A percentile compares a stretch with the other conserved stretches of the same genome.
Evolutionary conservation across 1,140 invertebrate species (phyloP).

Genomic region (Brachionus sp.): DNA sequence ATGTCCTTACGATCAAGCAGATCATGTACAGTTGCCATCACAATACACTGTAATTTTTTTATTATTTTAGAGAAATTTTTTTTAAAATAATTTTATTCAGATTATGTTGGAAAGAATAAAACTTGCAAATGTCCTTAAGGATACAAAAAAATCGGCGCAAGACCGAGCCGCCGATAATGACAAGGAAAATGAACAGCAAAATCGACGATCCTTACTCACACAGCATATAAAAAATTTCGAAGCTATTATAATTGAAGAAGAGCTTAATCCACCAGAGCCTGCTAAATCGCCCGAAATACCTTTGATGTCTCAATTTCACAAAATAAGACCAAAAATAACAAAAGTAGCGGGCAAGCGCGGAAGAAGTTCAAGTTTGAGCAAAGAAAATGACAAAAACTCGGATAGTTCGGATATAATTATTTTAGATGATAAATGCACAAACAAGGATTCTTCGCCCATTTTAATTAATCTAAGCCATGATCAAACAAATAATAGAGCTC

Average conservation of each 20-base stretch:
- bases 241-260: not conserved
- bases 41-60: constrained; percentile 15
- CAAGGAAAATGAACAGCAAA: not conserved
- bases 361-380: not conserved
- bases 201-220: not conserved
- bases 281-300: not conserved
- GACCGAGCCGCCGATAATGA: not conserved
- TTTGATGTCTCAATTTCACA: not conserved
- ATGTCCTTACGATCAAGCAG: constrained; percentile 5
- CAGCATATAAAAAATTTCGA: not conserved
- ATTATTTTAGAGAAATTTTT: not conserved
- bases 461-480: not conserved
- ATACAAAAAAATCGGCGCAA: not conserved
- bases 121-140: not conserved
- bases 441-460: not conserved
- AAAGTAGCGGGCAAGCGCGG: not conserved
- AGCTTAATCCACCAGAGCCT: not conserved
- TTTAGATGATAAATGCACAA: not conserved
- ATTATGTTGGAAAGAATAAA: constrained; percentile 38
- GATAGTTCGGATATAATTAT: not conserved
- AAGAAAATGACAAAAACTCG: not conserved
- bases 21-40: constrained; percentile 31
- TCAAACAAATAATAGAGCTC: not conserved
- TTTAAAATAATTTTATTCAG: not conserved
- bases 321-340: constrained; percentile 12